Evolutionary conservation across 2,797 vertebrate species (phyloP), one percentile per base, ranked within the genome.

Genomic region (Nyctibius grandis): DNA sequence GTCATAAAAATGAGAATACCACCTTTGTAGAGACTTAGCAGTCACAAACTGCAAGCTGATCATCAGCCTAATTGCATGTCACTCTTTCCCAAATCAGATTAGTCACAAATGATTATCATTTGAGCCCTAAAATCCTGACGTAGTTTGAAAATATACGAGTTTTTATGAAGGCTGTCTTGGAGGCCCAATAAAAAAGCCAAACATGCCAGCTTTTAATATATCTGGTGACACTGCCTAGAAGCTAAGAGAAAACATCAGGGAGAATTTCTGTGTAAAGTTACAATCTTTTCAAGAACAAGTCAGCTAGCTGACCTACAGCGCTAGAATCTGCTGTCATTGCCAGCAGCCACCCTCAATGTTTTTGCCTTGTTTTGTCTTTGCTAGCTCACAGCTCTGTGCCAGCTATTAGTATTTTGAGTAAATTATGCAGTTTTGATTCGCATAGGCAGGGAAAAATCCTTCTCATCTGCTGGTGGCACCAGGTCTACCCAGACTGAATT

Each of bases 11-110:
- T 65, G 61, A 94, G 73, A 93, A 94, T 80, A 7, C 20, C 8
- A 6, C 72, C n/a, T 83, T 89, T 78, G 74, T 84, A 84, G 31
- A 76, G 42, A 61, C 33, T 85, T 84, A 86, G 22, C 65, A 86
- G 36, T 69, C 68, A 60, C 47, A 64, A 86, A 93, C 33, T 88
- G 73, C 88, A 95, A 91, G 85, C 50, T 88, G 60, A 90, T 89
- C 76, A 91, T 86, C 77, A 94, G 59, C 44, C 36, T 89, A 88
- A 85, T 56, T 85, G 87, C 74, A 54, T 91, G 79, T 88, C 87
- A 88, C 86, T 85, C 64, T 94, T 94, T 87, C 26, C 82, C 92
- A 92, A 96, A 95, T 96, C 76, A 95, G 56, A 95, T 96, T 96
- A 90, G 92, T 96, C 79, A 95, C 89, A 96, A 92, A 92, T 75